Evolutionary conservation across 2,797 vertebrate species (phyloP), one percentile per base, ranked within the genome.

Genomic region (Gymnopithys bicolor): DNA sequence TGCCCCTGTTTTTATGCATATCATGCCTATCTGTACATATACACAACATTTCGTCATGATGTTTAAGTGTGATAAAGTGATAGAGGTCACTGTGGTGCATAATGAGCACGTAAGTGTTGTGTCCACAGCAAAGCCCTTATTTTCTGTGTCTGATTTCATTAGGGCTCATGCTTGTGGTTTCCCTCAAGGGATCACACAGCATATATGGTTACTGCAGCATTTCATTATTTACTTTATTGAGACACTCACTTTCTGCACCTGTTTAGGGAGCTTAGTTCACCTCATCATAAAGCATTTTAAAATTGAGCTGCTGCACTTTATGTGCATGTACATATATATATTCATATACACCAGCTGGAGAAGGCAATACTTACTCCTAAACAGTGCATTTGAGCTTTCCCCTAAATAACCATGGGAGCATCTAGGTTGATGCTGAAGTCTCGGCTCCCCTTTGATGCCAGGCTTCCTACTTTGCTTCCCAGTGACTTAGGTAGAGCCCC

Each of bases 171-270:
- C 59, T 73, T 56, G 46, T 79, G 66, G 30, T 53, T 95, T 67
- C 66, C 85, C 95, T 51, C 85, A 74, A 66, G 95, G 87, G 83
- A 93, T 90, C 70, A 35, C 49, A 25, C 2, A 10, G 46, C 0
- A 0, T 92, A 32, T 95, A 90, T 88, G 76, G 55, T 52, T 79
- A 32, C 74, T 79, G 52, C 87, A 86, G 23, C 52, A 37, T 93
- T 95, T 96, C 83, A 94, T 97, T 94, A 94, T 89, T 96, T 91
- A 88, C 77, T 91, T 96, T 94, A 94, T 94, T 89, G 75, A 82
- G 71, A 83, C 1, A 0, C 68, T 93, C 73, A 37, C 91, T 94
- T 93, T 56, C 70, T 45, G 24, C 13, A 1, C 69, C 80, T 86
- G 83, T 93, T 95, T 33, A 64, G 83, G 85, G 90, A 93, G 41